Conservation (phyloP, 2,797 vertebrate genomes). For the Mico argentatus region DNA sequence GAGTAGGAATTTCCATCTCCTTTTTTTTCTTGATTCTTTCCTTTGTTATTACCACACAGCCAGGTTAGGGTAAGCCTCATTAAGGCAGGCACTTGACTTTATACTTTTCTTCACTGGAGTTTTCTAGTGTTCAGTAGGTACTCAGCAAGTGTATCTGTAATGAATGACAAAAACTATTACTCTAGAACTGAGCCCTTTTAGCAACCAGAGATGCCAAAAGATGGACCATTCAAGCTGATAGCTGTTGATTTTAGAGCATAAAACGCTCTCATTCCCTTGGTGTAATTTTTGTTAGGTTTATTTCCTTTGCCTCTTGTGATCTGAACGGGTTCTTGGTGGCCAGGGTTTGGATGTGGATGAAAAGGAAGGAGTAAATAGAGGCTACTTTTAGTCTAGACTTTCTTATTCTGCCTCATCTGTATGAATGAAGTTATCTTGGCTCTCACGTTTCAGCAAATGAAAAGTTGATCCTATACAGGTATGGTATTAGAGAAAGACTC, state of each 20-base stretch:
- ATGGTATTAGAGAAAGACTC: background rate
- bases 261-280: background rate
- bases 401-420: background rate
- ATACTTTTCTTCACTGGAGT: background rate
- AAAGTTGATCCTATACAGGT: background rate
- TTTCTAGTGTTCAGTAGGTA: background rate
- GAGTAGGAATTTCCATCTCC: background rate
- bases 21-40: background rate
- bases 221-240: background rate
- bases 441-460: background rate
- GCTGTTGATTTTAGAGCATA: background rate
- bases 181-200: background rate
- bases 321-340: background rate
- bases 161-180: background rate
- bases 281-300: background rate
- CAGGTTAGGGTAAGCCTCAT: background rate
- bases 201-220: background rate
- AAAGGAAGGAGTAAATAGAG: background rate
- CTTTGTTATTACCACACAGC: background rate
- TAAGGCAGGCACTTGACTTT: background rate
- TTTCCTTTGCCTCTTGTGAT: constrained; percentile 8
- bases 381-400: background rate
- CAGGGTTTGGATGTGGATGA: background rate
- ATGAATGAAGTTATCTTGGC: background rate
- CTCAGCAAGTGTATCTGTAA: background rate